Conservation (phyloP, 2,888 invertebrate species). For the Apodemia duryi region DNA sequence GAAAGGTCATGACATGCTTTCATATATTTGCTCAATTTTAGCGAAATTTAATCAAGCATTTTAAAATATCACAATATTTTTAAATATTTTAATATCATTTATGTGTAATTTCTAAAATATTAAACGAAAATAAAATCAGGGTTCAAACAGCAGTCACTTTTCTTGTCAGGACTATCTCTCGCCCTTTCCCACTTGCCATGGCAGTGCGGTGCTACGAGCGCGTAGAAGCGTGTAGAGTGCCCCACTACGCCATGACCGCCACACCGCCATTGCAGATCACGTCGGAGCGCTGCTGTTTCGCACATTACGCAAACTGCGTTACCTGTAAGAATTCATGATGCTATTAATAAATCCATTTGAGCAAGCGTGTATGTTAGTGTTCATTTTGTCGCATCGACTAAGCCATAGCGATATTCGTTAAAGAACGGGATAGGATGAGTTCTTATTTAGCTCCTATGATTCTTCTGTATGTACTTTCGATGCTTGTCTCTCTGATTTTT, state of each 20-base stretch:
- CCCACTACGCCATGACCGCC: conserved; percentile 90
- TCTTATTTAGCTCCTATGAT: no score
- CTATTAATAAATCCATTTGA: not conserved
- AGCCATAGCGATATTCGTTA: no score
- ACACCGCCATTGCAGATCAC: conserved; percentile 87
- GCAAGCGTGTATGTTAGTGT: no score
- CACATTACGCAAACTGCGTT: conserved; percentile 89
- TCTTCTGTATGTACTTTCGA: no score
- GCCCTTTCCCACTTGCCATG: conserved; percentile 92
- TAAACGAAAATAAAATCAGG: conserved; percentile 74
- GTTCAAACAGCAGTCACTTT: conserved; percentile 56
- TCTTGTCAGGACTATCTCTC: conserved; percentile 50
- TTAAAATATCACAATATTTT: not conserved
- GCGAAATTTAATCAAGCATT: no score
- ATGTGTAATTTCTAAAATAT: not conserved
- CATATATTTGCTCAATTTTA: no score
- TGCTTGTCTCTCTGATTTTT: no score
- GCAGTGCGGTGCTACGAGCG: conserved; percentile 91
- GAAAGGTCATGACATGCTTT: no score
- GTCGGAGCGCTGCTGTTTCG: conserved; percentile 89
- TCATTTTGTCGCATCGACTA: no score
- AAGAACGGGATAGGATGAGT: no score
- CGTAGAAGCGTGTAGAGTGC: conserved; percentile 89
- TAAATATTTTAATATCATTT: conserved; percentile 11
- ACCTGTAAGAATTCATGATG: conserved; percentile 66